phyloP scores from a whole-genome alignment of 2,113 vertebrate species.

The Toxostoma redivivum region DNA sequence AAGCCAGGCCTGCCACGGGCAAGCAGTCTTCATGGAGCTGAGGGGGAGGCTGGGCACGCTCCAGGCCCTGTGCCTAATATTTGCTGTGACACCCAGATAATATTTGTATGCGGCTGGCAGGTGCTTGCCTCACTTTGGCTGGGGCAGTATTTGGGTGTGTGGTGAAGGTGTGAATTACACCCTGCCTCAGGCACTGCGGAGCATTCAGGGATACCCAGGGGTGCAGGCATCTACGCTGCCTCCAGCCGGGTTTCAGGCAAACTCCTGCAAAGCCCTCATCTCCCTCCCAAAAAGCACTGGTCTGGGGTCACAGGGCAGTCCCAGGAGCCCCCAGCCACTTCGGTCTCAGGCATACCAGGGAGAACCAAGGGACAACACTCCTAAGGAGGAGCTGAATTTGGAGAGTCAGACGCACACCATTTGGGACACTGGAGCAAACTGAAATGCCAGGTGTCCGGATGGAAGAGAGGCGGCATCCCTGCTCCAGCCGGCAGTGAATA shows the following conservation, averaged over 20 bases:
- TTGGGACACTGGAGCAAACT: background rate
- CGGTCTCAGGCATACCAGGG: rapidly evolving
- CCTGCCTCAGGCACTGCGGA: background rate
- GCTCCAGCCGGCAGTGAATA: background rate
- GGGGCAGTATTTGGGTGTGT: background rate
- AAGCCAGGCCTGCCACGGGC: background rate
- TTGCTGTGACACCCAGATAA: background rate
- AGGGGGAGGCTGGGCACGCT: background rate
- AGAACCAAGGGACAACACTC: background rate
- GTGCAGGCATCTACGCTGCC: background rate
- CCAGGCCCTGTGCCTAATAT: background rate
- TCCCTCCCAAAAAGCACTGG: background rate
- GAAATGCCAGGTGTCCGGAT: conserved; percentile 3
- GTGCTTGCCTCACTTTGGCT: background rate
- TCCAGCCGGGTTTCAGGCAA: background rate
- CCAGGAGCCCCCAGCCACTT: background rate
- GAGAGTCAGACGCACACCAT: background rate
- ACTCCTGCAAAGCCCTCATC: background rate
- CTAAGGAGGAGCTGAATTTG: background rate
- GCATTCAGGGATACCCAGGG: background rate
- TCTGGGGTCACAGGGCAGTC: background rate
- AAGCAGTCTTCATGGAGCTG: background rate
- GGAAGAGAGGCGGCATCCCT: background rate
- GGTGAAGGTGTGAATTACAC: conserved; percentile 5
- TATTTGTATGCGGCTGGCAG: background rate